These are phyloP conservation scores for Pyrocephalus nanus DNA, from an alignment of 2,797 vertebrate genomes.

Conservation along the genomic window DNA sequence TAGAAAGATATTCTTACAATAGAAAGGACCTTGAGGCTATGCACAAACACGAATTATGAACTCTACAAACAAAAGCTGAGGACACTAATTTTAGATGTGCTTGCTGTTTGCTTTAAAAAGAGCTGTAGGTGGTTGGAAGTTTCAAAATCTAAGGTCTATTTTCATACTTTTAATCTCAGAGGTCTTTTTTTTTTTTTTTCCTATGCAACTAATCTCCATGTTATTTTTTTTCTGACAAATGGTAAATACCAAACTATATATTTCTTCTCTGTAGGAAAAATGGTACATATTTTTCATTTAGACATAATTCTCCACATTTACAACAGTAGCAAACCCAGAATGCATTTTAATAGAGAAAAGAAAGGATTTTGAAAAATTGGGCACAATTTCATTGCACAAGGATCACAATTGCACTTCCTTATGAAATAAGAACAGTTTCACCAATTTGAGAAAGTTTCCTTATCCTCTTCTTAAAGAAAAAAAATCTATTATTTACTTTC, in stretches of 20 bases:
- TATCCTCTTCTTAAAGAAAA: not conserved
- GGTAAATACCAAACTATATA: not conserved
- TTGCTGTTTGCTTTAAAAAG: not conserved
- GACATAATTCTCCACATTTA: not conserved
- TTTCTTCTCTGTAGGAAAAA: not conserved
- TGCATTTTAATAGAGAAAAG: not conserved
- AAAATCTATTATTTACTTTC: not conserved
- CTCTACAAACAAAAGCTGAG: not conserved
- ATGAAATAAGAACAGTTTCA: not conserved
- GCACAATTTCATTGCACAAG: not conserved
- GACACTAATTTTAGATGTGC: not conserved
- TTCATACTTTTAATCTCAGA: not conserved
- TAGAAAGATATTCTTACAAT: not conserved
- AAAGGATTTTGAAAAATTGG: not conserved
- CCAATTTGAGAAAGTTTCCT: not conserved
- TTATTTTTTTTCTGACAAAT: not conserved
- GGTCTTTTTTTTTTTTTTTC: not conserved
- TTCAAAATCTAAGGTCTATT: not conserved
- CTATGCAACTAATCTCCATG: not conserved
- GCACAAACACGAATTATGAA: not conserved
- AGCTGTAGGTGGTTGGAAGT: not conserved
- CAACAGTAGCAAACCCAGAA: not conserved
- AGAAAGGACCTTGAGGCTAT: not conserved
- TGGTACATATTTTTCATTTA: not conserved
- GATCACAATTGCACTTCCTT: not conserved